These are phyloP conservation scores for Spea hammondii DNA, from an alignment of 2,797 vertebrate species.

Conservation along the genomic window DNA sequence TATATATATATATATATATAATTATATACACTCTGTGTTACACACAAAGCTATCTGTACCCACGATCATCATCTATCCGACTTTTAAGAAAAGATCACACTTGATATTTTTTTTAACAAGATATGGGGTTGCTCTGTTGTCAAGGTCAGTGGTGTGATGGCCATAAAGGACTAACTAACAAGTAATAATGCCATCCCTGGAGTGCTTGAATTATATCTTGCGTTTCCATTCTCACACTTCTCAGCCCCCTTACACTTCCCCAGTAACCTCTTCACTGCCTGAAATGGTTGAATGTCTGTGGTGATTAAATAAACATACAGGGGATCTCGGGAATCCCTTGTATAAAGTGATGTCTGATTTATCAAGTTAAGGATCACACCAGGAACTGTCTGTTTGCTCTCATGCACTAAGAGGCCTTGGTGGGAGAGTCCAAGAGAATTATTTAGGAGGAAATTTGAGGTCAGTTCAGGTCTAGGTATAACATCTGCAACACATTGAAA, in stretches of 20 bases:
- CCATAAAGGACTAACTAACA: conserved; percentile 66
- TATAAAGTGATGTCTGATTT: neutral
- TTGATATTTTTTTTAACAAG: conserved; percentile 64
- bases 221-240: conserved; percentile 53
- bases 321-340: neutral
- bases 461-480: conserved; percentile 58
- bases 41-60: conserved; percentile 37
- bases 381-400: neutral
- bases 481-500: conserved; percentile 62
- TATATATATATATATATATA: neutral
- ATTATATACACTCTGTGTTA: neutral
- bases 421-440: conserved; percentile 53
- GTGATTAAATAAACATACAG: too few species aligned
- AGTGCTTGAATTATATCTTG: conserved; percentile 59
- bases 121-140: conserved; percentile 66
- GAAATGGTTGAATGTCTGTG: neutral
- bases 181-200: conserved; percentile 60
- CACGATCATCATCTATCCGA: conserved; percentile 9
- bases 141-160: conserved; percentile 65
- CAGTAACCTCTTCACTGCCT: conserved; percentile 14
- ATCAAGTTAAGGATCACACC: neutral
- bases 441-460: conserved; percentile 53
- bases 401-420: conserved; percentile 33
- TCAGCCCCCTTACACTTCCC: conserved; percentile 54
- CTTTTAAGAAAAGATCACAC: conserved; percentile 54